Evolutionary conservation across 2,888 invertebrate genomes (phyloP), one percentile per base, ranked within the genome.

Genomic region (Cephalotes varians): DNA sequence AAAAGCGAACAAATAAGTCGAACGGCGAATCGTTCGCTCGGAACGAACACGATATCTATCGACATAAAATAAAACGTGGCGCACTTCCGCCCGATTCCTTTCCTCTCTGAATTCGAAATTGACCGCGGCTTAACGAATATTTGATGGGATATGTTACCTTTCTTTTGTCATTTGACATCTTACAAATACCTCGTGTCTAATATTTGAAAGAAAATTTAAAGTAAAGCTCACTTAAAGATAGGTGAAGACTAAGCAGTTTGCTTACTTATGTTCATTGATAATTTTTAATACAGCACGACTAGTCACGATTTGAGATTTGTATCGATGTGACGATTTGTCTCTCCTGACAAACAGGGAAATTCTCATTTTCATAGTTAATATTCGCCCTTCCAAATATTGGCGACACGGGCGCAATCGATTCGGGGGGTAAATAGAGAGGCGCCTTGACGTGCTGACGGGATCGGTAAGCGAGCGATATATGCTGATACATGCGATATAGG

Each of bases 401-500:
- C 56, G 40, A 65, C 54, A 62, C 21, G 37, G 37, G 49, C 51
- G 76, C 31, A 37, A 71, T 73, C 25, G 62, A 76, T 18, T 18
- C 28, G 40, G 56, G 12, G 71, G 56, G 56, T 58, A 69, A 58
- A 69, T 71, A 79, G 12, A 56, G 37, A 40, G 47, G 40, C 37
- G 62, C 21, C 15, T 51, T 49, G 56, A 62, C 44, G 25, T 28
- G 18, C 47, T 12, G 56, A 21, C 58, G 34, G 47, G 28, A 74
- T 77, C 72, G 44, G 72, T 9, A 37, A 81, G 84, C 28, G 76
- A 72, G 44, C 85, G 84, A 69, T 69, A 79, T 85, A 89, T 88
- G 81, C 83, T 71, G 81, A 89, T 83, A 82, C 84, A 87, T 85
- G 74, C 85, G 81, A 89, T 83, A 82, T 83, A 87, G 86, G 74